These are phyloP conservation scores for Muricea muricata DNA, from an alignment of 92 coral and sea anemone species.

Conservation along the genomic window DNA sequence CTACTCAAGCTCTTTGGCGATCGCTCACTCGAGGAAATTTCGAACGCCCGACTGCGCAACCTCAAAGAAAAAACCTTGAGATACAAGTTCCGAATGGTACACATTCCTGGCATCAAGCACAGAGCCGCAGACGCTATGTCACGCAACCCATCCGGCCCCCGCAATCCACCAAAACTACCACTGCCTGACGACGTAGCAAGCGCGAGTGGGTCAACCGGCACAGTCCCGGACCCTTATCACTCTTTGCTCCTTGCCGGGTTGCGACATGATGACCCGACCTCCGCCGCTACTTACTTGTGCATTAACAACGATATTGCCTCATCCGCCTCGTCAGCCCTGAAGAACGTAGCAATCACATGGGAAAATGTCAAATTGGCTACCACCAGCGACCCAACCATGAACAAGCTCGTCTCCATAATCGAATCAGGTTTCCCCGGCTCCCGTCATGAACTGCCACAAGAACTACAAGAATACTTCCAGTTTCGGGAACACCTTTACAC, in stretches of 20 bases:
- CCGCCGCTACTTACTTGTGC: not conserved
- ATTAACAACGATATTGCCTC: not conserved
- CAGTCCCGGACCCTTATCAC: not conserved
- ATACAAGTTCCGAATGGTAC: not conserved
- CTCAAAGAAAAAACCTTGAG: conserved; percentile 16
- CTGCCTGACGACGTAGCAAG: not conserved
- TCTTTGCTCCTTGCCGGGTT: not conserved
- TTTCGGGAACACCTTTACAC: not conserved
- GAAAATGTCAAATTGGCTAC: not conserved
- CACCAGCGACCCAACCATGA: not conserved
- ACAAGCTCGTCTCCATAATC: not conserved
- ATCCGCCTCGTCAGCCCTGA: not conserved
- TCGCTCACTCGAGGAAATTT: conserved; percentile 28
- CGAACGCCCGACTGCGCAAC: conserved; percentile 16
- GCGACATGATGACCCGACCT: not conserved
- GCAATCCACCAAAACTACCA: not conserved
- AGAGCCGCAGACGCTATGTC: conserved; percentile 19
- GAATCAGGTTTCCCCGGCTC: not conserved
- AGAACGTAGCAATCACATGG: not conserved
- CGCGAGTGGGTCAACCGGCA: not conserved
- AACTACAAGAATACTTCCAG: too few species aligned
- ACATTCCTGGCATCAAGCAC: too few species aligned
- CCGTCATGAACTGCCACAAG: not conserved
- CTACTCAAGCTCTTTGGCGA: conserved; percentile 19
- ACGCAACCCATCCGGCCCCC: not conserved